A percentile compares a stretch with the other conserved stretches of the same genome.
Evolutionary conservation across 2,888 invertebrate genomes (phyloP).

Genomic region (Lasius platythorax): DNA sequence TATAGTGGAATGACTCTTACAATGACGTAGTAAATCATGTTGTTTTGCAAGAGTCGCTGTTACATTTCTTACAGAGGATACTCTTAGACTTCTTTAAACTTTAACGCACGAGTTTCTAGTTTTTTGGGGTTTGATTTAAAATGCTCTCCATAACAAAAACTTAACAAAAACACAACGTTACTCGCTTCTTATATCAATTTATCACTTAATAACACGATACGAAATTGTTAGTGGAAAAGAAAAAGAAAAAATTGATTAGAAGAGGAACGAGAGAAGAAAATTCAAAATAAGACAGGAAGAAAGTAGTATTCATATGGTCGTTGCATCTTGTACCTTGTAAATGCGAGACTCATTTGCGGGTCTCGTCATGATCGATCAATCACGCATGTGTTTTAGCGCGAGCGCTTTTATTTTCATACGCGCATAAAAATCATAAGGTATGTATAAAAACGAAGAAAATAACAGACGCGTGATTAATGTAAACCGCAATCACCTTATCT

Average conservation of each 20-base stretch:
- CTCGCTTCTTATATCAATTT: neutral
- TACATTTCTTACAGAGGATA: slow-evolving; percentile 2
- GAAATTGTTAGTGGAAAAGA: slow-evolving; percentile 4
- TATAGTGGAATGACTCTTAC: neutral
- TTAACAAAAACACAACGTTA: neutral
- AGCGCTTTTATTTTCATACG: neutral
- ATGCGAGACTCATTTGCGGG: neutral
- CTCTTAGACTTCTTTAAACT: slow-evolving; percentile 41
- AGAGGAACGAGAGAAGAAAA: neutral
- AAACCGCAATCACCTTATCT: slow-evolving; percentile 32
- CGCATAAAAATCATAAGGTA: slow-evolving; percentile 22
- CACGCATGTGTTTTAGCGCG: neutral
- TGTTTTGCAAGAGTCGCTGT: neutral
- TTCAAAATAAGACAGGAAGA: neutral
- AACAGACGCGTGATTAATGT: slow-evolving; percentile 41
- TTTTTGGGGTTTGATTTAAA: slow-evolving; percentile 20
- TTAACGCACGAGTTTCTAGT: slow-evolving; percentile 11
- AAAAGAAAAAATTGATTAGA: neutral
- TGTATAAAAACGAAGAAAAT: neutral
- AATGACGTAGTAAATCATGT: neutral
- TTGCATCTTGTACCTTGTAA: neutral
- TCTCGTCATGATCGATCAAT: neutral
- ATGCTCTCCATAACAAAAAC: neutral
- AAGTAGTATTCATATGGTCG: neutral
- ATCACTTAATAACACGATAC: neutral